Percentiles rank a stretch among this genome's conserved stretches.
These are phyloP conservation scores for Argya squamiceps DNA, from an alignment of 2,797 vertebrate genomes.

Conservation along the genomic window DNA sequence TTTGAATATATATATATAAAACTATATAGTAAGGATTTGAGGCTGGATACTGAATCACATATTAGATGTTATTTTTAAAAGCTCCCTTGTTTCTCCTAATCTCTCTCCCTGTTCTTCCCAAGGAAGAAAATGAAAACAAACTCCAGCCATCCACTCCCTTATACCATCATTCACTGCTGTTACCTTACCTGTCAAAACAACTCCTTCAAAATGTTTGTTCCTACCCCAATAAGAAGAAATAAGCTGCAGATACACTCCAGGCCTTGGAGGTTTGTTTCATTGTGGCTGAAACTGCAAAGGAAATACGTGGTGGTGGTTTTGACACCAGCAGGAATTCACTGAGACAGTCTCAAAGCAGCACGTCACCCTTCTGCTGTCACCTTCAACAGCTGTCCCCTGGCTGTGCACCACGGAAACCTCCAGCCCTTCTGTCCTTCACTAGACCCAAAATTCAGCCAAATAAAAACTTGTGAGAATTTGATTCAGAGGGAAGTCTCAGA, in stretches of 20 bases:
- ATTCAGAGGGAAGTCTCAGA: neutral
- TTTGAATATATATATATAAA: neutral
- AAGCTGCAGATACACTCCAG: neutral
- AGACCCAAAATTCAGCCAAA: neutral
- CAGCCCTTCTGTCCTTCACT: neutral
- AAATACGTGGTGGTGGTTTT: neutral
- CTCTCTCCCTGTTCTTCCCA: neutral
- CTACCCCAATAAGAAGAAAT: neutral
- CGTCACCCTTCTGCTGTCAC: neutral
- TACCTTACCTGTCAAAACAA: neutral
- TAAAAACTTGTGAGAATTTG: neutral
- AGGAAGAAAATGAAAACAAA: neutral
- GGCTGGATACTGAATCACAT: neutral
- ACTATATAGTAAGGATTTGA: neutral
- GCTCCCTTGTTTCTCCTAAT: neutral
- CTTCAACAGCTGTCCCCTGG: neutral
- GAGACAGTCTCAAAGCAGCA: neutral
- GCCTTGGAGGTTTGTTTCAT: neutral
- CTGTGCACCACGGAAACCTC: neutral
- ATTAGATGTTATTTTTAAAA: conserved; percentile 36
- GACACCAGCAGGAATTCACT: neutral
- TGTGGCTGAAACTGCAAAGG: neutral
- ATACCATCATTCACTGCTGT: neutral
- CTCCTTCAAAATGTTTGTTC: neutral
- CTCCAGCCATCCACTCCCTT: neutral